phyloP scores from a whole-genome alignment of 2,888 invertebrate species.

The Lissocephala sabroskyi region DNA sequence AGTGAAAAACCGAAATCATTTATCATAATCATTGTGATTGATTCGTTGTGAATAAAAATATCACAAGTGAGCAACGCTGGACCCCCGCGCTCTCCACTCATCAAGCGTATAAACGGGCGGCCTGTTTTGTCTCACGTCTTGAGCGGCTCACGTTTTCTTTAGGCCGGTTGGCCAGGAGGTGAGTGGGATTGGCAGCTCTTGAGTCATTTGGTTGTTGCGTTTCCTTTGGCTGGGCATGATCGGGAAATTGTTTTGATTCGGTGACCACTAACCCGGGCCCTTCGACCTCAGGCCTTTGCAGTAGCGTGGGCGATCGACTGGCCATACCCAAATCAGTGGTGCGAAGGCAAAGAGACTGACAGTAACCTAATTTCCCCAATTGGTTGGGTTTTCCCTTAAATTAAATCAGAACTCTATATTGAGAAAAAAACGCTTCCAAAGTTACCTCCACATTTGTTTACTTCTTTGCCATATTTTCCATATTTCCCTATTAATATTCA shows the following conservation, averaged over 20 bases:
- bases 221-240: constrained; percentile 32
- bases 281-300: no score
- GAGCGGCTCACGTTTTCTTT: constrained; percentile 48
- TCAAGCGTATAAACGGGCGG: constrained; percentile 57
- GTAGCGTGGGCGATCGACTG: not conserved
- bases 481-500: no score
- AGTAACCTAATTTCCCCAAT: no score
- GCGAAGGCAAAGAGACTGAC: no score
- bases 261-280: no score
- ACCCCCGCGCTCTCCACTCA: constrained; percentile 42
- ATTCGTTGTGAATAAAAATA: constrained; percentile 61
- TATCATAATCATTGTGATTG: constrained; percentile 70
- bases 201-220: not conserved
- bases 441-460: no score
- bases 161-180: constrained; percentile 11
- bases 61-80: constrained; percentile 44
- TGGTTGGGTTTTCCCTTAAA: no score
- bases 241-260: constrained; percentile 50
- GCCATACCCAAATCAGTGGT: no score
- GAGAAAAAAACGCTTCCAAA: no score
- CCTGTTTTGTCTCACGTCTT: constrained; percentile 54
- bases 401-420: no score
- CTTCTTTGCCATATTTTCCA: no score
- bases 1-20: constrained; percentile 62
- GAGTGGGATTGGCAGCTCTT: constrained; percentile 12